Evolutionary conservation across 2,797 vertebrate species (phyloP).

Genomic region (Parotocinclus haroldoi): DNA sequence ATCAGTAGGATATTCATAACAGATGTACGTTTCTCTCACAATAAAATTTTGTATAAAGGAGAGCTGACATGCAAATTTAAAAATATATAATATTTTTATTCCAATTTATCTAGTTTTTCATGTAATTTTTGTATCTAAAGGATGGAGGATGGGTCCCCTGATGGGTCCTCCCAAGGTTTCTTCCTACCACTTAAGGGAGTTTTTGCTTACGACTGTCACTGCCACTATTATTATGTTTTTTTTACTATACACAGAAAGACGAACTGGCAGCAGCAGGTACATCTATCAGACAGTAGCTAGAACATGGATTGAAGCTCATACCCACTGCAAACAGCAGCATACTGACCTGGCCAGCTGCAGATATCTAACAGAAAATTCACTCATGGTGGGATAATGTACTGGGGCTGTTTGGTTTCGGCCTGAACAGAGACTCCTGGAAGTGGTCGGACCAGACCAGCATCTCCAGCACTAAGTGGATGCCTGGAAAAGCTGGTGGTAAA

Average conservation of each 20-base stretch:
- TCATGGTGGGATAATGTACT: rapidly evolving
- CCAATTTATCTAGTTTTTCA: no score
- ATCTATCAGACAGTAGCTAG: rapidly evolving
- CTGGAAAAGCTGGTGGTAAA: neutral
- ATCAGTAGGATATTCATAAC: no score
- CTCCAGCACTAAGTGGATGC: neutral
- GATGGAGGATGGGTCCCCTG: no score
- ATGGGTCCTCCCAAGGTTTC: no score
- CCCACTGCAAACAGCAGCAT: neutral
- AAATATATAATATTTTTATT: no score
- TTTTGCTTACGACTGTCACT: no score
- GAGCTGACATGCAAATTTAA: no score
- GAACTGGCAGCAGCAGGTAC: neutral
- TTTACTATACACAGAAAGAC: neutral
- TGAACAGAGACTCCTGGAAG: neutral
- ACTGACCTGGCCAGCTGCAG: neutral
- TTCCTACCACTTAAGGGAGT: neutral
- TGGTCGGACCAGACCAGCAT: neutral
- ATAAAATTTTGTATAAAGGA: no score
- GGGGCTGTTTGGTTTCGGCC: neutral
- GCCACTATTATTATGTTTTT: neutral
- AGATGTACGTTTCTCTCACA: no score
- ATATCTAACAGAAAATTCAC: neutral
- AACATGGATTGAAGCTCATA: neutral
- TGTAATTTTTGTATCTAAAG: no score